Base-by-base conservation (phyloP, 2,113 vertebrate species). In the Dissostichus mawsoni region DNA sequence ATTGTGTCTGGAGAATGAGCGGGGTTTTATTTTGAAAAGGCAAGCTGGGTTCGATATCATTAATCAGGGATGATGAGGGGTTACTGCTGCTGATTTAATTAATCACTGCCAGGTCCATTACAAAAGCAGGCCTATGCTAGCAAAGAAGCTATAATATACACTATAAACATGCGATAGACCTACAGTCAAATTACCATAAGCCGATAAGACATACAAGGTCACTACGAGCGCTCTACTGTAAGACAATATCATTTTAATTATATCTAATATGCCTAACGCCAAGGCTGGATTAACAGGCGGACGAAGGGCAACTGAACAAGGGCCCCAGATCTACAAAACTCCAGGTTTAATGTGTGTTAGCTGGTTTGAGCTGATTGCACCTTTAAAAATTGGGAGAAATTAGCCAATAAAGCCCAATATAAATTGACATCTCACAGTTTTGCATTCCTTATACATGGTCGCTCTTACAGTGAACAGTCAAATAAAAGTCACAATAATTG, bases 21-120 rank as follows among this genome's bases (percentile, higher is more conserved):
- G 53, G 5, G 41, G 57, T 77, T 58, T 77, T 80, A 72, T 80
- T 80, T 53, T 56, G 48, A 73, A 68, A 41, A 84, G 64, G 61
- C 29, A 23, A 23, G 53, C 17, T 11, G 55, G 29, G 70, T 59
- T 66, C 69, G 66, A 74, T 74, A 29, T 70, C 45, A 85, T 87
- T 82, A 82, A 69, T 67, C 66, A 59, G 36, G 36, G 36, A 29
- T 72, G 65, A 80, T 74, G n/a, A 69, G 62, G 44, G 41, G 55
- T 50, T 74, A 52, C 52, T 78, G 59, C 16, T 64, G 68, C 17
- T 84, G 78, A 72, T 85, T 78, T 69, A 74, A 87, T 90, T 76
- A 79, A 79, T 82, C 50, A 59, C 57, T 68, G 59, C 18, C 55
- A 69, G 36, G 12, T 11, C 23, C 12, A 5, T 63, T 11, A 48